Evolutionary conservation across 2,888 invertebrate genomes (phyloP).

Genomic region (Drosophila anomelani): DNA sequence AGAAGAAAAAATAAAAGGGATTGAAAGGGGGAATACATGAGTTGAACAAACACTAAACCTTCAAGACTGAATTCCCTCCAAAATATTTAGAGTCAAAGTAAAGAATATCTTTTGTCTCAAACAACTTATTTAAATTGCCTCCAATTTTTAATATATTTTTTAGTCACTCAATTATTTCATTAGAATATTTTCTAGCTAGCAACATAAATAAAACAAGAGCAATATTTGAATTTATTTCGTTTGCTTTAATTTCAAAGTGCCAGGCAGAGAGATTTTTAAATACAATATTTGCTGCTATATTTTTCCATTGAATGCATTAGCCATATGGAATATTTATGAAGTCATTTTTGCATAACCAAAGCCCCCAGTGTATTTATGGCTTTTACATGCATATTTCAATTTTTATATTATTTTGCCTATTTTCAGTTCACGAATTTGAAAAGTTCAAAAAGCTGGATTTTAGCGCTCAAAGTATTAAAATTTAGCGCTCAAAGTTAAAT

Average conservation of each 20-base stretch:
- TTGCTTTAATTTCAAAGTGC: background rate
- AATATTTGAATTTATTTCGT: background rate
- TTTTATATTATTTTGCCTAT: background rate
- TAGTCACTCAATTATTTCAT: background rate
- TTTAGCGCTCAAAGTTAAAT: background rate
- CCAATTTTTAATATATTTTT: background rate
- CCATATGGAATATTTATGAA: constrained; percentile 26
- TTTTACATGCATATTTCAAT: constrained; percentile 11
- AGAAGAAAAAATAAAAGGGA: constrained; percentile 1
- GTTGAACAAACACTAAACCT: background rate
- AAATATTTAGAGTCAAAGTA: background rate
- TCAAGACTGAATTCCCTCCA: background rate
- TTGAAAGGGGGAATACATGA: no score
- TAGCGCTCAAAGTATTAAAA: no score
- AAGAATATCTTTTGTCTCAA: no score
- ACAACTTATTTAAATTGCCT: background rate
- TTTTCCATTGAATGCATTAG: constrained; percentile 18
- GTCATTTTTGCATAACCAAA: constrained; percentile 31
- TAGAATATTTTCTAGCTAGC: background rate
- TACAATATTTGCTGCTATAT: constrained; percentile 8
- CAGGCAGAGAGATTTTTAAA: background rate
- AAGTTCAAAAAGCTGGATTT: background rate
- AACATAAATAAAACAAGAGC: background rate
- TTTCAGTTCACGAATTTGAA: constrained; percentile 6
- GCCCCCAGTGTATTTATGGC: constrained; percentile 22